Percentiles rank a stretch among this genome's conserved stretches.
These are phyloP conservation scores for Caligus rogercresseyi DNA, from an alignment of 1,140 invertebrate genomes.

Conservation along the genomic window DNA sequence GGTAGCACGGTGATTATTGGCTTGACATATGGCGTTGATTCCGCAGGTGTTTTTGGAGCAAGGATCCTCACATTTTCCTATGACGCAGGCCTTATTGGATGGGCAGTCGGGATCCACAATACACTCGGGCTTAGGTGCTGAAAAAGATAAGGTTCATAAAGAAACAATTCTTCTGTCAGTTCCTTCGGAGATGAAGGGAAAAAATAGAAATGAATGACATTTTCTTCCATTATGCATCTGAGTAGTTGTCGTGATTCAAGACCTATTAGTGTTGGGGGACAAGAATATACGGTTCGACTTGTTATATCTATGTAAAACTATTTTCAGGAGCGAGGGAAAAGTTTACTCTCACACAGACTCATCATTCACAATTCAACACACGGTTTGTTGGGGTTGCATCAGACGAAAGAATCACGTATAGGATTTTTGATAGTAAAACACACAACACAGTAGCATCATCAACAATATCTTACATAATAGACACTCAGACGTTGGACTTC, in stretches of 20 bases:
- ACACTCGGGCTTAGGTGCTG: constrained; percentile 25
- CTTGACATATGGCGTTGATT: constrained; percentile 56
- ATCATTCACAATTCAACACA: background rate
- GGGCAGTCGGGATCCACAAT: constrained; percentile 26
- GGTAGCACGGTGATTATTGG: constrained; percentile 44
- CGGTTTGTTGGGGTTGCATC: too few relatives aligned
- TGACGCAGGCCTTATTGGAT: constrained; percentile 37
- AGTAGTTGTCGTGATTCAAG: too few relatives aligned
- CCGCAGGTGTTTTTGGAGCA: constrained; percentile 59
- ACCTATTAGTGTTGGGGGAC: too few relatives aligned
- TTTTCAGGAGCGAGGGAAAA: too few relatives aligned
- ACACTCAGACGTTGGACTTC: constrained; percentile 16
- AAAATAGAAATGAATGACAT: background rate
- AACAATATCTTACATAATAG: background rate
- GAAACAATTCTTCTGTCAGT: constrained; percentile 34
- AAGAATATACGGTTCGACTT: too few relatives aligned
- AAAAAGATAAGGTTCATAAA: background rate
- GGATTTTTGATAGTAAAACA: too few relatives aligned
- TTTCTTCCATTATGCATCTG: background rate
- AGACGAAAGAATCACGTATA: too few relatives aligned
- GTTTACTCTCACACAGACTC: background rate
- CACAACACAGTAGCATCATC: too few relatives aligned
- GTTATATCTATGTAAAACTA: too few relatives aligned
- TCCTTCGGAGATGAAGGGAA: constrained; percentile 24
- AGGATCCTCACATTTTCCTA: constrained; percentile 53